Percentiles rank a stretch among this genome's conserved stretches.
Evolutionary conservation across 2,888 invertebrate genomes (phyloP).

Genomic region (Apocheima hispidaria): DNA sequence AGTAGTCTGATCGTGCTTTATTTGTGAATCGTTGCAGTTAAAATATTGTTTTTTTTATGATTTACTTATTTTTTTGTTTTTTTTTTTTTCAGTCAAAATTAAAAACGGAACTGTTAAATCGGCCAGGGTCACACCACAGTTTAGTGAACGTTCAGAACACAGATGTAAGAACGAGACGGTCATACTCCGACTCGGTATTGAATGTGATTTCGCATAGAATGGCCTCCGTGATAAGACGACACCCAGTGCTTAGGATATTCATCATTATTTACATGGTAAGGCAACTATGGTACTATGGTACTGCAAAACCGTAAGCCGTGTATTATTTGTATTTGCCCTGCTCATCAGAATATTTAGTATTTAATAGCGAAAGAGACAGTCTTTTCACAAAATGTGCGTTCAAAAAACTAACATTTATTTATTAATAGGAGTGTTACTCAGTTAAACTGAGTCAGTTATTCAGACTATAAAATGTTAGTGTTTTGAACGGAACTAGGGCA

Average conservation of each 20-base stretch:
- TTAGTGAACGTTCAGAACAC: slow-evolving; percentile 65
- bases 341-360: too few relatives aligned
- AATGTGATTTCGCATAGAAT: slow-evolving; percentile 89
- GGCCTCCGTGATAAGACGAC: slow-evolving; percentile 92
- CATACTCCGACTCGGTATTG: slow-evolving; percentile 46
- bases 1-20: too few relatives aligned
- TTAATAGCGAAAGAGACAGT: background rate
- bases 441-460: too few relatives aligned
- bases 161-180: slow-evolving; percentile 43
- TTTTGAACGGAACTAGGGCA: too few relatives aligned
- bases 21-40: background rate
- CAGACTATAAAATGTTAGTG: too few relatives aligned
- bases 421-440: too few relatives aligned
- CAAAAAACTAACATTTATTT: too few relatives aligned
- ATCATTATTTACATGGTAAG: slow-evolving; percentile 94
- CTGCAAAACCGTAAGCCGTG: background rate
- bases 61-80: slow-evolving; percentile 10
- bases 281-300: too few relatives aligned
- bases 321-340: background rate
- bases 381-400: background rate
- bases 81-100: slow-evolving; percentile 57
- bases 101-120: slow-evolving; percentile 57
- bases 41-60: background rate
- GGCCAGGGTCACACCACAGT: slow-evolving; percentile 59
- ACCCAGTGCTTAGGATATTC: slow-evolving; percentile 93